Base-by-base conservation (phyloP, 92 coral and sea anemone species). In the Heliopora coerulea region DNA sequence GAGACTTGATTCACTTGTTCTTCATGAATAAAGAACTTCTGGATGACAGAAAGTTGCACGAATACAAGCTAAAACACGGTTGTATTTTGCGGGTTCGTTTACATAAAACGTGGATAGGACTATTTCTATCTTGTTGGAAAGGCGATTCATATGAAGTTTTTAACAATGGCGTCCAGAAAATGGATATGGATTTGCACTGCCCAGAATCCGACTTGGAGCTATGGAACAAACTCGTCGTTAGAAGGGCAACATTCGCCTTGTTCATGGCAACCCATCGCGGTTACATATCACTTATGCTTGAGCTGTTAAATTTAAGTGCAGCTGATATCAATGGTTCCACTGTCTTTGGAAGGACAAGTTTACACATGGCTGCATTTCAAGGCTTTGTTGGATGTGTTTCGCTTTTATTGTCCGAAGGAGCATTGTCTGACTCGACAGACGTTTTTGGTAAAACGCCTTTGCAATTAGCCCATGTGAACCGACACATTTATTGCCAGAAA, bases 341-440 rank as follows among this genome's bases (percentile, higher is more conserved):
- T 2, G 33, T 89, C 9, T 95, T 95, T 58, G 99, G 97, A 26
- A 81, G 99, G 49, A 86, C 91, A 19, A 80, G 91, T 3, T 78
- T 95, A 15, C 99, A 95, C 63, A 89, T 86, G 0, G 99, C 97
- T 5, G 86, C 99, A 0, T 88, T 84, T 44, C 99, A 95, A 79
- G 99, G 99, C 0, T 95, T 95, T 80, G 99, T 95, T 11, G 99
- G 99, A 2, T 95, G 99, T 46, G 99, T 95, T 0, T 91, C 99
- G 0, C 54, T 95, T 42, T 62, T 95, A 49, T 85, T 95, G 0
- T 83, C 91, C 30, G 97, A 92, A 61, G 97, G 97, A 8, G 91
- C 96, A 25, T 27, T 87, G 59, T 82, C 85, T 17, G 82, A 81
- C 82, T 86, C 83, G 15, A 57, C 84, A 14, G 97, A 92, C 64